Evolutionary conservation across 2,797 vertebrate genomes (phyloP).

Genomic region (Aeoliscus strigatus): DNA sequence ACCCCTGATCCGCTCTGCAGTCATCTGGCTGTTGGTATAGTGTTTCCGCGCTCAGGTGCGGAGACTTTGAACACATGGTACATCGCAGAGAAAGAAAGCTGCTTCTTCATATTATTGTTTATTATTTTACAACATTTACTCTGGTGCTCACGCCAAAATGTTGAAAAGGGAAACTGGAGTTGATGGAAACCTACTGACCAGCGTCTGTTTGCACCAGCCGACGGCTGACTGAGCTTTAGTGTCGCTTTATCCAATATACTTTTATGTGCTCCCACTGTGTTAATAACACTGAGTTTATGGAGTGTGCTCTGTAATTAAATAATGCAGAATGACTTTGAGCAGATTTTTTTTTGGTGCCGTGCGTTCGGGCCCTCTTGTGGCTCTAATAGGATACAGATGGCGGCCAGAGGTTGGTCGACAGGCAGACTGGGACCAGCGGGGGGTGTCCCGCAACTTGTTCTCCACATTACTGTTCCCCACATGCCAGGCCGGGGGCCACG

Average conservation of each 20-base stretch:
- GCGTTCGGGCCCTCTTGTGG: constrained; percentile 39
- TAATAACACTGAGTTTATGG: constrained; percentile 67
- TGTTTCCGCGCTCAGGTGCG: constrained; percentile 31
- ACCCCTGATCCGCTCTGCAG: constrained; percentile 55
- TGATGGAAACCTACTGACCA: constrained; percentile 16
- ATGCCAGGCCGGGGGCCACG: constrained; percentile 33
- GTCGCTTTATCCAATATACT: constrained; percentile 61
- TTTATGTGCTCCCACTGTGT: constrained; percentile 64
- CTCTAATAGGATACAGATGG: constrained; percentile 73
- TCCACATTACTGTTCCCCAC: constrained; percentile 47
- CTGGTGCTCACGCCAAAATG: too few species aligned
- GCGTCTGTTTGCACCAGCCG: constrained; percentile 16
- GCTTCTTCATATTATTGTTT: too few species aligned
- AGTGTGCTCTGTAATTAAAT: constrained; percentile 67
- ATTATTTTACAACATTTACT: too few species aligned
- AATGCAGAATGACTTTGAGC: constrained; percentile 61
- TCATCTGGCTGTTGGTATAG: constrained; percentile 57
- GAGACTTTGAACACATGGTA: constrained; percentile 10
- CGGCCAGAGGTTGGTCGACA: constrained; percentile 51
- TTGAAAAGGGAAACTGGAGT: too few species aligned
- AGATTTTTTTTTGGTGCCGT: constrained; percentile 22
- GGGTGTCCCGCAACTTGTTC: constrained; percentile 58
- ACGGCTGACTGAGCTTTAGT: constrained; percentile 34
- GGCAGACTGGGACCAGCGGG: constrained; percentile 56
- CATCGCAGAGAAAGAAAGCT: too few species aligned